Conservation (phyloP, 2,113 vertebrate species). For the Centropristis striata region DNA sequence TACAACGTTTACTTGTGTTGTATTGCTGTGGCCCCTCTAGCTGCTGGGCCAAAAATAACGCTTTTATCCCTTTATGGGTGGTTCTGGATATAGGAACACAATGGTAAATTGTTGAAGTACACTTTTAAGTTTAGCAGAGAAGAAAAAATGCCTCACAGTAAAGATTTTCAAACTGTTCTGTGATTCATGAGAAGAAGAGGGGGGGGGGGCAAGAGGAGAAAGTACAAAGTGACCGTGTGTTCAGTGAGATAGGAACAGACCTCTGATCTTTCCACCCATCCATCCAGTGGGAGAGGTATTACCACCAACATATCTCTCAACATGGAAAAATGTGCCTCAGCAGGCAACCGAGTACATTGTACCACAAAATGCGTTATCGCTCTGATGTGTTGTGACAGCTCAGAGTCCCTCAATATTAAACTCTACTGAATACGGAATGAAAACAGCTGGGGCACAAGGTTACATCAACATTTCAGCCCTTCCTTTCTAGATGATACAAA, state of each 20-base stretch:
- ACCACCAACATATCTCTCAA: conserved; percentile 18
- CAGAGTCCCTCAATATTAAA: conserved; percentile 71
- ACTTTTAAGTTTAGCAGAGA: neutral
- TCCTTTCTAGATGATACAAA: conserved; percentile 9
- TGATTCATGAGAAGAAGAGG: neutral
- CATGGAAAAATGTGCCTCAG: conserved; percentile 31
- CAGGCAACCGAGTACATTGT: conserved; percentile 18
- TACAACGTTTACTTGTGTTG: no score
- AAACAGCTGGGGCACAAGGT: conserved; percentile 68
- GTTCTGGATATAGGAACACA: no score
- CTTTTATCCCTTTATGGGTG: no score
- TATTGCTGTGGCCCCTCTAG: no score
- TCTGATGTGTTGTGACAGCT: conserved; percentile 73
- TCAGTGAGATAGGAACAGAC: conserved; percentile 25
- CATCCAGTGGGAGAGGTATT: conserved; percentile 10
- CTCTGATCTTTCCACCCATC: conserved; percentile 11
- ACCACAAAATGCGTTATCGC: conserved; percentile 28
- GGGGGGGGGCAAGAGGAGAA: neutral
- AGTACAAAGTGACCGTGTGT: conserved; percentile 12
- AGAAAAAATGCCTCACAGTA: neutral
- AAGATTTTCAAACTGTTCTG: neutral
- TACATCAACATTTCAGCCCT: conserved; percentile 61
- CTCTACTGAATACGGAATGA: conserved; percentile 62
- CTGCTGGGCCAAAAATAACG: no score
- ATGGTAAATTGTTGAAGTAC: no score